Evolutionary conservation across 1,140 invertebrate species (phyloP).

Genomic region (Drosophila parabipectinata): DNA sequence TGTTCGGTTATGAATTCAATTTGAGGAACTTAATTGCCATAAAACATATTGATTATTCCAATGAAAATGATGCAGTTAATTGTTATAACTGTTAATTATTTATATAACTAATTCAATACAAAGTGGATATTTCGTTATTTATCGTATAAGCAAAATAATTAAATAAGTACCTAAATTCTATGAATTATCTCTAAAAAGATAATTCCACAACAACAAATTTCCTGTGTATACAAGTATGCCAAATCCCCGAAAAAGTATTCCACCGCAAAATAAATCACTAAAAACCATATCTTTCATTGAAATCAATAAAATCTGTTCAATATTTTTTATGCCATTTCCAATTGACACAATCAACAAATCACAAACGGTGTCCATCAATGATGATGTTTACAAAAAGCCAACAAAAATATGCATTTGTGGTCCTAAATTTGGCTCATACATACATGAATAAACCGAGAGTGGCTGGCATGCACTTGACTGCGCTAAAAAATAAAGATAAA

Average conservation of each 20-base stretch:
- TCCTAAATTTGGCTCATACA: constrained; percentile 22
- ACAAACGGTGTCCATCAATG: constrained; percentile 66
- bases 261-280: constrained; percentile 22
- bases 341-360: constrained; percentile 79
- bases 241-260: neutral
- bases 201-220: too few species aligned
- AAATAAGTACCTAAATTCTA: neutral
- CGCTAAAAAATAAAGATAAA: constrained; percentile 38
- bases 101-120: neutral
- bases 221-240: too few species aligned
- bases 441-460: constrained; percentile 27
- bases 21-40: constrained; percentile 46
- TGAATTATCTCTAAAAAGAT: too few species aligned
- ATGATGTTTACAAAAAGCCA: constrained; percentile 36
- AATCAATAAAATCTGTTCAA: constrained; percentile 63
- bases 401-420: constrained; percentile 9
- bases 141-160: neutral
- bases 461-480: constrained; percentile 29
- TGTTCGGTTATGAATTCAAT: constrained; percentile 46
- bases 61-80: constrained; percentile 26
- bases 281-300: constrained; percentile 8
- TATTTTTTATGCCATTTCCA: constrained; percentile 57
- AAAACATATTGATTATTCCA: constrained; percentile 34
- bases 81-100: constrained; percentile 5
- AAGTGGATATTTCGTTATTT: neutral